Evolutionary conservation across 2,113 vertebrate species (phyloP), one percentile per base, ranked within the genome.

Genomic region (Oncorhynchus kisutch): DNA sequence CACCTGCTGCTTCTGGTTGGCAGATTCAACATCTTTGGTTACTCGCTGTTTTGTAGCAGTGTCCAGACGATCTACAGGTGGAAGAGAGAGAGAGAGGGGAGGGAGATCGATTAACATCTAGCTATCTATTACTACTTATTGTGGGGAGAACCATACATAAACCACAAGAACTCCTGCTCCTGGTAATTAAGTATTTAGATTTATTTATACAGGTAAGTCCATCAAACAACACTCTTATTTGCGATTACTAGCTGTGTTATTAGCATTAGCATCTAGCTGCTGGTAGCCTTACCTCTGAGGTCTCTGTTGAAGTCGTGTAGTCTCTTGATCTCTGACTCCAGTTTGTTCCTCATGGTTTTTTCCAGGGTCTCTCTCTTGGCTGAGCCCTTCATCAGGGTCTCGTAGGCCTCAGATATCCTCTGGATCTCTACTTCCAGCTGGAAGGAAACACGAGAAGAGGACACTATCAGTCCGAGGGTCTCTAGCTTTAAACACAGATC

Each of bases 221-320:
- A 22, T 60, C 72, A 34, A 74, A 25, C 51, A 60, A 34, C 5
- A 34, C 20, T 67, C 5, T 68, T 14, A 16, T 60, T 31, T 76
- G 25, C 39, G 1, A 34, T 34, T 7, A 11, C 39, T 45, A 22
- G 4, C 16, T 54, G 14, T 54, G 51, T 54, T 16, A 4, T 54
- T 16, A 54, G 16, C 4, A 18, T 54, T 18, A 54, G 39, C 39
- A 45, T 45, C 39, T 11, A 45, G 39, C 39, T 11, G 39, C 39
- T 45, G 16, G 14, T 2, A 67, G 4, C 1, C 59, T 24, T 85
- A 99, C 98, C 97, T 95, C 96, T 94, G 54, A 99, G 94, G 79
- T 99, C 98, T 22, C 97, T 82, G 93, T 99, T 99, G 81, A 98
- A 99, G 87, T 99, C 97, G 70, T 98, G 96, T 73, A 99, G 92